Percentiles rank a stretch among this genome's conserved stretches.
phyloP scores from a whole-genome alignment of 2,888 invertebrate species.

The Rapana venosa region DNA sequence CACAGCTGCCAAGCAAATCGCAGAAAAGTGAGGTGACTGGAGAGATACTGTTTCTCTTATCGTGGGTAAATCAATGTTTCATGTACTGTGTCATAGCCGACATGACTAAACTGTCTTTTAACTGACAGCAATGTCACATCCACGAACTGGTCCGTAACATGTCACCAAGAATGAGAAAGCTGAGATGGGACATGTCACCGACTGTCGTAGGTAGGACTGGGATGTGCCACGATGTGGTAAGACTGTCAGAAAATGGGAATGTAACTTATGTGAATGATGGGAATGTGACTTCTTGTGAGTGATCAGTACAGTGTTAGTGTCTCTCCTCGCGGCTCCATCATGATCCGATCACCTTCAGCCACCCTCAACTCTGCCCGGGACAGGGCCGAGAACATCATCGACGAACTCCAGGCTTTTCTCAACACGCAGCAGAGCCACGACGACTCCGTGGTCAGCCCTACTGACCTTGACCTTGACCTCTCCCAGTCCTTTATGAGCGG shows the following conservation, averaged over 20 bases:
- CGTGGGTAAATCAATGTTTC: too few relatives aligned
- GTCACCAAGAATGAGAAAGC: too few relatives aligned
- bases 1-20: too few relatives aligned
- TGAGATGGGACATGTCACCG: too few relatives aligned
- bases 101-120: too few relatives aligned
- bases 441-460: slow-evolving; percentile 32
- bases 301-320: background rate
- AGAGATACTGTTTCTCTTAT: too few relatives aligned
- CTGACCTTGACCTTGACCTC: slow-evolving; percentile 27
- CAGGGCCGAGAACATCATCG: slow-evolving; percentile 39
- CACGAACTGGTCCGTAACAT: too few relatives aligned
- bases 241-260: background rate
- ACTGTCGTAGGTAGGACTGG: too few relatives aligned
- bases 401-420: slow-evolving; percentile 45
- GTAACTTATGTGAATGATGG: background rate
- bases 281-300: background rate
- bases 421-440: slow-evolving; percentile 44
- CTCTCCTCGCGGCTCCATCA: background rate
- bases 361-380: slow-evolving; percentile 38
- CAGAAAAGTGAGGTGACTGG: too few relatives aligned
- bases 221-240: too few relatives aligned
- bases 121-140: too few relatives aligned
- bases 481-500: background rate
- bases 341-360: background rate
- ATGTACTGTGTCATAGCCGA: too few relatives aligned